phyloP scores from a whole-genome alignment of 2,113 vertebrate genomes.

The Bubalus kerabau region DNA sequence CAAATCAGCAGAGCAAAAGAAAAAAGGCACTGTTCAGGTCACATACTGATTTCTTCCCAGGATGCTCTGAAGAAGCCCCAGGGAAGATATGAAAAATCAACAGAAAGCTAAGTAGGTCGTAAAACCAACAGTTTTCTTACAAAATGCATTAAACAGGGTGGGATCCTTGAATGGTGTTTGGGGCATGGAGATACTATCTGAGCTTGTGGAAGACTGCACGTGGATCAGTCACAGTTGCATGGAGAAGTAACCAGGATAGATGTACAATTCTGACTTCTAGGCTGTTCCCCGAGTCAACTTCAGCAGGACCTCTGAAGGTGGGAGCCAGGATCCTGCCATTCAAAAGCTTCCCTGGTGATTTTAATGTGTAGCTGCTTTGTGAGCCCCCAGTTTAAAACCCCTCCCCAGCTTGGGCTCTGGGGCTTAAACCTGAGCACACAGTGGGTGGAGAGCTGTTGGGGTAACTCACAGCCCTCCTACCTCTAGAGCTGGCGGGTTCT shows the following conservation, averaged over 20 bases:
- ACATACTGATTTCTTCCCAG: background rate
- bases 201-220: fast-evolving
- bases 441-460: too few species aligned
- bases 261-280: background rate
- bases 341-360: background rate
- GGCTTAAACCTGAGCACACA: too few species aligned
- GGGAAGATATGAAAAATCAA: background rate
- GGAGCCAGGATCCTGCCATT: background rate
- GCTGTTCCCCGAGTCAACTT: background rate
- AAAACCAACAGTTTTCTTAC: background rate
- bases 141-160: background rate
- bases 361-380: background rate
- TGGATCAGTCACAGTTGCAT: background rate
- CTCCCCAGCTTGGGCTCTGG: background rate
- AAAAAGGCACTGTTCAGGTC: background rate
- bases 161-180: too few species aligned
- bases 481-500: background rate
- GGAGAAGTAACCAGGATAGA: background rate
- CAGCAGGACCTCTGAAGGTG: background rate
- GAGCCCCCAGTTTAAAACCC: background rate
- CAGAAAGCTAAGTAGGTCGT: background rate
- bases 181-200: fast-evolving
- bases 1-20: background rate
- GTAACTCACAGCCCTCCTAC: background rate
- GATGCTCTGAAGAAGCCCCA: background rate